A percentile compares a stretch with the other conserved stretches of the same genome.
Evolutionary conservation across 2,113 vertebrate genomes (phyloP).

Genomic region (Ictidomys tridecemlineatus): DNA sequence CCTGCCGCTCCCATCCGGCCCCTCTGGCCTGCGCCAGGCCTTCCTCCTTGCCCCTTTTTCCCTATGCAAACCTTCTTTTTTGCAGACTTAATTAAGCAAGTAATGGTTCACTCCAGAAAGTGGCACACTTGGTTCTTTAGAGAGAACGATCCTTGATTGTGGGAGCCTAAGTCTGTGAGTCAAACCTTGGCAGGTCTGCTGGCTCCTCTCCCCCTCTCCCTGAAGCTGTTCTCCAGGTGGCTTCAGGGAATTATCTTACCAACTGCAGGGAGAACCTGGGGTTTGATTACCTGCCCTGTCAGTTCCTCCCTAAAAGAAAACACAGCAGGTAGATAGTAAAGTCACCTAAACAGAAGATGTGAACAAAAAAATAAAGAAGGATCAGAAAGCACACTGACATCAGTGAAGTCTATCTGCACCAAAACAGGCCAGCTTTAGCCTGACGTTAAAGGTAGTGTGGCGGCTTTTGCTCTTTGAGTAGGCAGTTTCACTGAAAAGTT

Average conservation of each 20-base stretch:
- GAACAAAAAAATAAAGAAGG: background rate
- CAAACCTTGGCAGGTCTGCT: background rate
- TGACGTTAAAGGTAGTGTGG: accelerated
- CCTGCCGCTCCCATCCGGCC: background rate
- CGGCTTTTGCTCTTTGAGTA: background rate
- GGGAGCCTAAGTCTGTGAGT: background rate
- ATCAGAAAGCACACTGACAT: background rate
- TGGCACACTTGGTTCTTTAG: background rate
- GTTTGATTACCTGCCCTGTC: too few species aligned
- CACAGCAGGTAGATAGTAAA: background rate
- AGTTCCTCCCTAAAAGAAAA: background rate
- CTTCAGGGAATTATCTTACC: too few species aligned
- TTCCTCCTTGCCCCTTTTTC: background rate
- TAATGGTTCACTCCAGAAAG: background rate
- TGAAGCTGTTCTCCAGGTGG: background rate
- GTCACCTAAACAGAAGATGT: background rate
- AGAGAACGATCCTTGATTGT: background rate
- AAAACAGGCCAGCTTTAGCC: background rate
- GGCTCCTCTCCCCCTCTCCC: background rate
- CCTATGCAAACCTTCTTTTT: background rate
- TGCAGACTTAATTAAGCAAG: background rate
- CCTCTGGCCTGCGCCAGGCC: accelerated
- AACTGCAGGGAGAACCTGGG: background rate
- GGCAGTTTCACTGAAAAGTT: background rate
- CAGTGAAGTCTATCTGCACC: background rate